A percentile compares a stretch with the other conserved stretches of the same genome.
Evolutionary conservation across 2,797 vertebrate species (phyloP).

Genomic region (Valencia hispanica): DNA sequence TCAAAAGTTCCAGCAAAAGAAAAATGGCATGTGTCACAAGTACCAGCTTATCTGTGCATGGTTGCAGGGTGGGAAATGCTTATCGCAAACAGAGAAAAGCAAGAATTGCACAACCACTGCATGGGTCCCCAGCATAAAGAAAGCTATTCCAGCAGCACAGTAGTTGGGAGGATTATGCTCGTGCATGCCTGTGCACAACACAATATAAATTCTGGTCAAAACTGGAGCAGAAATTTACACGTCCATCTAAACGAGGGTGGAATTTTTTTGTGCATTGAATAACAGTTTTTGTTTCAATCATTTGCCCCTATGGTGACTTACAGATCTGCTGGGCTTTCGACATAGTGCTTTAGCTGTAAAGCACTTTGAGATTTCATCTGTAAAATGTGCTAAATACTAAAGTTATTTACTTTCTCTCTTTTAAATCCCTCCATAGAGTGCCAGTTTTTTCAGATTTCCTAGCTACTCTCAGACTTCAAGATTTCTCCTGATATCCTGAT

Average conservation of each 20-base stretch:
- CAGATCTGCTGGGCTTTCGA: neutral
- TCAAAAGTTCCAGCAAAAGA: neutral
- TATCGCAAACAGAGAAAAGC: neutral
- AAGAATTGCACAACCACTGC: neutral
- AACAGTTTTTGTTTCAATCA: neutral
- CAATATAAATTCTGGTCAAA: neutral
- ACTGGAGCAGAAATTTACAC: neutral
- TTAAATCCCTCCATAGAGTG: neutral
- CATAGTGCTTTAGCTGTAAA: neutral
- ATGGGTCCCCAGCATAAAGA: too few relatives aligned
- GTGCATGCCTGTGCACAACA: neutral
- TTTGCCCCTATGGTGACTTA: neutral
- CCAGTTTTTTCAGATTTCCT: neutral
- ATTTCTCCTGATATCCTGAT: neutral
- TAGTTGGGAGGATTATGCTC: neutral
- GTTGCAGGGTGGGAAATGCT: neutral
- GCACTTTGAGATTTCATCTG: neutral
- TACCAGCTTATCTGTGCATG: neutral
- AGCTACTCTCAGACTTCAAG: neutral
- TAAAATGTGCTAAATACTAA: neutral
- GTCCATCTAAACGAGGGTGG: neutral
- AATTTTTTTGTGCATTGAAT: neutral
- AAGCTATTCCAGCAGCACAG: neutral
- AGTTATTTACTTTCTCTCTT: neutral
- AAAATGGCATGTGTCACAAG: neutral